phyloP scores from a whole-genome alignment of 2,888 invertebrate genomes.

The Biston betularia region DNA sequence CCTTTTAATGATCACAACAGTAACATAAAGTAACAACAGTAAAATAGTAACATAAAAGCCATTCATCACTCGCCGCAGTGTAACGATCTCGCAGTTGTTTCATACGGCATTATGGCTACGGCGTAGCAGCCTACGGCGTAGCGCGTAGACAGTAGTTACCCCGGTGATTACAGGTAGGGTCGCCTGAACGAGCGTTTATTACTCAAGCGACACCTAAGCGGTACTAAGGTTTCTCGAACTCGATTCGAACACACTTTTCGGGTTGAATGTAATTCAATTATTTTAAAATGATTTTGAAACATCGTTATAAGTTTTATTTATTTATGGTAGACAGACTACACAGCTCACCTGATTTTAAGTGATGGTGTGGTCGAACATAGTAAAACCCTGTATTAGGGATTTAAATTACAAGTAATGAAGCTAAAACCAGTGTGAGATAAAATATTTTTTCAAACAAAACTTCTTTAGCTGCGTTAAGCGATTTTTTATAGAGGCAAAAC shows the following conservation, averaged over 20 bases:
- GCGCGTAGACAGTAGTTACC: conserved; percentile 34
- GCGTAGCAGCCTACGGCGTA: conserved; percentile 38
- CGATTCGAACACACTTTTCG: neutral
- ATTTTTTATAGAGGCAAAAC: too few species aligned
- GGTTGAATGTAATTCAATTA: neutral
- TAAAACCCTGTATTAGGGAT: too few species aligned
- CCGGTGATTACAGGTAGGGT: conserved; percentile 37
- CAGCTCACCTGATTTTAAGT: too few species aligned
- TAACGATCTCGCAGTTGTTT: conserved; percentile 17
- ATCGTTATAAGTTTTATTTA: too few species aligned
- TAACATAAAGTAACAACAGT: too few species aligned
- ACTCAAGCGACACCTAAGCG: conserved; percentile 26
- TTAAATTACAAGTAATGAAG: too few species aligned
- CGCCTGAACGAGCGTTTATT: conserved; percentile 47
- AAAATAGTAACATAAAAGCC: neutral
- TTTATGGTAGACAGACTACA: too few species aligned
- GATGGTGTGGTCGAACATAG: too few species aligned
- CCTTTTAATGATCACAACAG: neutral
- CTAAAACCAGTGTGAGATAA: too few species aligned
- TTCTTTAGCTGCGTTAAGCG: too few species aligned
- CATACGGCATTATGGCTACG: conserved; percentile 37
- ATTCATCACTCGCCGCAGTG: conserved; percentile 11
- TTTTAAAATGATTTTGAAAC: neutral
- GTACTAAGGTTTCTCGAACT: conserved; percentile 19
- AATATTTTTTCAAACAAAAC: too few species aligned